phyloP scores from a whole-genome alignment of 2,888 invertebrate species.

The Phalera bucephala region DNA sequence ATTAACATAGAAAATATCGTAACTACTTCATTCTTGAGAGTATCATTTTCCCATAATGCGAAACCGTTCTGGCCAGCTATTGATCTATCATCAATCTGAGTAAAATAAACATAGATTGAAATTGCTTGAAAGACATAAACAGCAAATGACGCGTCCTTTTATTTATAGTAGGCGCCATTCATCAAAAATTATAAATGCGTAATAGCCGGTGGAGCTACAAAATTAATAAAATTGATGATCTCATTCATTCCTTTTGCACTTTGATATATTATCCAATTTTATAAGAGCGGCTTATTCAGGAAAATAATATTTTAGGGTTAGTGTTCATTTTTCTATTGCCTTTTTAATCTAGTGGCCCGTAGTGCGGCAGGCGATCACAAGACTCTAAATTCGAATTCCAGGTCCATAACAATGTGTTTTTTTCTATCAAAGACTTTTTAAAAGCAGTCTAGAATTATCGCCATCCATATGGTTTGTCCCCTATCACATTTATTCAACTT shows the following conservation, averaged over 20 bases:
- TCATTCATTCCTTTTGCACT: background rate
- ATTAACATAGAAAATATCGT: no score
- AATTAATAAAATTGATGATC: background rate
- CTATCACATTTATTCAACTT: no score
- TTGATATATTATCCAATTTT: background rate
- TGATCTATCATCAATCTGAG: slow-evolving; percentile 23
- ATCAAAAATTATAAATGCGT: slow-evolving; percentile 13
- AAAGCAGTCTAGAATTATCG: no score
- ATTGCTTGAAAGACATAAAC: slow-evolving; percentile 23
- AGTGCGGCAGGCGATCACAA: no score
- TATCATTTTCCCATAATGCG: slow-evolving; percentile 20
- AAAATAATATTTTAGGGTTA: background rate
- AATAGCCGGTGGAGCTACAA: slow-evolving; percentile 4
- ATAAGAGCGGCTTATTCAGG: background rate
- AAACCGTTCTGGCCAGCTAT: slow-evolving; percentile 18
- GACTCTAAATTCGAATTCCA: no score
- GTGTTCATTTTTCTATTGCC: no score
- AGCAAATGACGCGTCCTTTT: slow-evolving; percentile 18
- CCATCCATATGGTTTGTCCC: no score
- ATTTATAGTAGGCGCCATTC: slow-evolving; percentile 12
- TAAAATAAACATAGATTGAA: slow-evolving; percentile 22
- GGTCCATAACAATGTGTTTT: no score
- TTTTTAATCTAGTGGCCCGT: no score
- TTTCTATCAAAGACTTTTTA: no score
- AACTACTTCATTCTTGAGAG: slow-evolving; percentile 19